Evolutionary conservation across 2,888 invertebrate species (phyloP).

Genomic region (Leucophenga maculata): DNA sequence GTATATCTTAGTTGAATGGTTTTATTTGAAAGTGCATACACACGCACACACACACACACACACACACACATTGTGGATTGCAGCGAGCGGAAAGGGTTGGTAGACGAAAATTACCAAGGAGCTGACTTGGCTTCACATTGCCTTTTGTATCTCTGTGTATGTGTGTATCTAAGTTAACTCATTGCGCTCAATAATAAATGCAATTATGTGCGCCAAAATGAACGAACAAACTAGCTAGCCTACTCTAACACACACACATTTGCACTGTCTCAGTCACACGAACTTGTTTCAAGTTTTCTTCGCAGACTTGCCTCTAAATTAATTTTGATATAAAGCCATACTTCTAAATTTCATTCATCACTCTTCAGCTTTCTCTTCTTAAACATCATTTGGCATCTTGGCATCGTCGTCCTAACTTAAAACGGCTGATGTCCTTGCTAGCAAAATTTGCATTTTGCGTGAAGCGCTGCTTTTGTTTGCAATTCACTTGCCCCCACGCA

Average conservation of each 20-base stretch:
- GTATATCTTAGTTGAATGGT: not conserved
- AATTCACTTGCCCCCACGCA: too few species aligned
- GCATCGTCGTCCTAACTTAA: not conserved
- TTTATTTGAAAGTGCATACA: not conserved
- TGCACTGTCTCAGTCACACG: not conserved
- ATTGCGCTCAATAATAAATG: constrained; percentile 64
- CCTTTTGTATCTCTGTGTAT: constrained; percentile 42
- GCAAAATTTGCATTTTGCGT: constrained; percentile 61
- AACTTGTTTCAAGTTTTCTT: not conserved
- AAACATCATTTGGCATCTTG: not conserved
- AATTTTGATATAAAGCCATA: constrained; percentile 63
- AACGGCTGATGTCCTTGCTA: constrained; percentile 31
- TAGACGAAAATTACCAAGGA: too few species aligned
- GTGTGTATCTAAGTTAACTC: constrained; percentile 47
- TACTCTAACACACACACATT: not conserved
- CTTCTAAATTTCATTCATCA: not conserved
- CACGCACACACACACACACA: not conserved
- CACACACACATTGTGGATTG: not conserved
- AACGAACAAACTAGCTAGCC: constrained; percentile 6
- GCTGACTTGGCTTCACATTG: not conserved
- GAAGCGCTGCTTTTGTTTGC: constrained; percentile 54
- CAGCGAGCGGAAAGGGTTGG: too few species aligned
- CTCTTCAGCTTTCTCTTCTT: not conserved
- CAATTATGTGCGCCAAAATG: constrained; percentile 56
- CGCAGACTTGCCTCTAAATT: constrained; percentile 49